Percentiles rank a stretch among this genome's conserved stretches.
Conservation (phyloP, 92 coral and sea anemone genomes). For the Phymanthus crucifer region DNA sequence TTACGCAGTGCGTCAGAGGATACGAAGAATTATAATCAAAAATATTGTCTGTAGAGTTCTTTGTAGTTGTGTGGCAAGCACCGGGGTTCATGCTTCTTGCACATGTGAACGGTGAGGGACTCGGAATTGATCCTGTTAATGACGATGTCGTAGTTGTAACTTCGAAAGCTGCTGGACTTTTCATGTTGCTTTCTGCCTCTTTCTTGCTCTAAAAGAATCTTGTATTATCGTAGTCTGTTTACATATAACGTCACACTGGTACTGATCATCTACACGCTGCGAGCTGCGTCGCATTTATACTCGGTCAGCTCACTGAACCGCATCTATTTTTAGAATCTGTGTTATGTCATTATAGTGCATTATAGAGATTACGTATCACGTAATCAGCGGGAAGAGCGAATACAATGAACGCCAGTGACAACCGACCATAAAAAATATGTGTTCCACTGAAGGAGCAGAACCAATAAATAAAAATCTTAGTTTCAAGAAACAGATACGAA, state of each 20-base stretch:
- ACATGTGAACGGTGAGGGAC: constrained; percentile 33
- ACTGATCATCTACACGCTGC: background rate
- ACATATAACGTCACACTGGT: background rate
- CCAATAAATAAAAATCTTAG: background rate
- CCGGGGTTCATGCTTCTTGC: constrained; percentile 12
- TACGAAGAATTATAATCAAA: constrained; percentile 16
- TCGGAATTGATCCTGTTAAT: constrained; percentile 24
- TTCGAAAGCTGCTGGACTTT: constrained; percentile 6
- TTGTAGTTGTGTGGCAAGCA: background rate
- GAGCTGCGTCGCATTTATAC: constrained; percentile 13
- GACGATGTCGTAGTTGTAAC: constrained; percentile 27
- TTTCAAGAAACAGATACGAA: background rate
- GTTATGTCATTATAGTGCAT: constrained; percentile 19
- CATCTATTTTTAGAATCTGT: constrained; percentile 17
- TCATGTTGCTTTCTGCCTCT: background rate
- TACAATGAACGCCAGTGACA: background rate
- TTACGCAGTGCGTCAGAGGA: constrained; percentile 31
- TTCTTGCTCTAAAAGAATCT: background rate
- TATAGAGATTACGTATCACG: constrained; percentile 19
- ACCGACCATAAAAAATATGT: background rate
- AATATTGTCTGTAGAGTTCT: constrained; percentile 1
- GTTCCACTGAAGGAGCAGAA: background rate
- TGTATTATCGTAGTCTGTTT: background rate
- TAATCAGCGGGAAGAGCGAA: background rate
- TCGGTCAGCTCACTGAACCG: background rate